Base-by-base conservation (phyloP, 2,113 vertebrate species). In the Synchiropus splendidus region DNA sequence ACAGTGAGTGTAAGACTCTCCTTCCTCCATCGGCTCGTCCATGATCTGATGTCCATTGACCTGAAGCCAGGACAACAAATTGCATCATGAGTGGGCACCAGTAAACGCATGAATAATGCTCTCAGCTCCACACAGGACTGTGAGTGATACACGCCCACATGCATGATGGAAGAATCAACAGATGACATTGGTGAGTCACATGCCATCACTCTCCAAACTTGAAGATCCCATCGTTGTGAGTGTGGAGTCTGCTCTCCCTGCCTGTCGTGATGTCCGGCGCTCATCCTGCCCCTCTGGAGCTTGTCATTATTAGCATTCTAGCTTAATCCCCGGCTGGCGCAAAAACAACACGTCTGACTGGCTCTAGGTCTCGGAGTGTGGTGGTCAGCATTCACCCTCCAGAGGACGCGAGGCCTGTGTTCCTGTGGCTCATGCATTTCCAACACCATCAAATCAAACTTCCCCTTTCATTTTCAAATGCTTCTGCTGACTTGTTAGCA, bases 21-120 rank as follows among this genome's bases (percentile, higher is more conserved):
- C 92, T 71, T 97, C 90, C 71, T 95, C 92, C 93, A 96, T 98
- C 34, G 92, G 92, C 74, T 95, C 92, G 58, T 94, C 94, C 82
- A 89, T 85, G 83, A 92, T 88, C 87, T 91, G 90, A 87, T 90
- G 85, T 80, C 86, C 90, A 88, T 96, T 94, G 77, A 96, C 73
- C 94, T 98, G 75, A 40, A 82, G 76, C 47, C 46, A 65, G 53
- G 72, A 18, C 43, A 54, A 63, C 37, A 61, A 42, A 53, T 45
- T 21, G 56, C 6, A 69, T 63, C 34, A 63, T 39, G 48, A 52
- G 45, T 43, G 27, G 1, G 41, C 17, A 61, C 45, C 51, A 42
- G 30, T 49, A 49, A 58, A 65, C 53, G 54, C 58, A 55, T 34
- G 65, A 48, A 48, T 50, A 57, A 57, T 65, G 43, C 40, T 62